A percentile compares a stretch with the other conserved stretches of the same genome.
Conservation (phyloP, 2,113 vertebrate genomes). For the Scalopus aquaticus region DNA sequence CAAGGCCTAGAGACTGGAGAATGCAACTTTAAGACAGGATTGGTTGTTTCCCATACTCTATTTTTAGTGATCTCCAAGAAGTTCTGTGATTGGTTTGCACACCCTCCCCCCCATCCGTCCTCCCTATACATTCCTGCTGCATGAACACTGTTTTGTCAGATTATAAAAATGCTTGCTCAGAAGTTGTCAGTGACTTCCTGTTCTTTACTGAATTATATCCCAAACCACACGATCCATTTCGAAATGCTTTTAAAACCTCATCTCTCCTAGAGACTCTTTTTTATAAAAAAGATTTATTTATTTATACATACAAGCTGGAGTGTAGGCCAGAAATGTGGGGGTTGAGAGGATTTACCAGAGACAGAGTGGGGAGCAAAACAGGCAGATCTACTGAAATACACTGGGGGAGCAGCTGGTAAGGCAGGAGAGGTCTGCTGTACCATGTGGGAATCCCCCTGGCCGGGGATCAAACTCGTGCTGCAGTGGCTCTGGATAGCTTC, state of each 20-base stretch:
- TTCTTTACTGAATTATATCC: neutral
- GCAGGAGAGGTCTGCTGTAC: too few species aligned
- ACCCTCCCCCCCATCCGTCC: accelerated
- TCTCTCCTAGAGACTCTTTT: neutral
- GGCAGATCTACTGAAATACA: too few species aligned
- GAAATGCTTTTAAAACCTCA: slow-evolving; percentile 9
- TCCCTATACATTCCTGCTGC: neutral
- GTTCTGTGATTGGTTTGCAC: neutral
- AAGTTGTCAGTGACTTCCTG: neutral
- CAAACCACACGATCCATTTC: neutral
- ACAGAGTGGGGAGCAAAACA: too few species aligned
- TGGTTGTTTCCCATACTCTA: neutral
- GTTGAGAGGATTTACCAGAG: too few species aligned
- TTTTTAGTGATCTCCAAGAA: neutral
- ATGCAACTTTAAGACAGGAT: neutral
- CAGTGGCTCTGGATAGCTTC: too few species aligned
- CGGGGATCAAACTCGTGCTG: too few species aligned
- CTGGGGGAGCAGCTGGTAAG: too few species aligned
- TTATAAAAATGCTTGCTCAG: neutral
- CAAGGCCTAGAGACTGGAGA: accelerated
- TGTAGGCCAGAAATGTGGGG: too few species aligned
- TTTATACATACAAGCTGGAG: too few species aligned
- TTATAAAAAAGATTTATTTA: too few species aligned
- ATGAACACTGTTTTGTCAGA: neutral
- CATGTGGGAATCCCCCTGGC: too few species aligned